Base-by-base conservation (phyloP, 2,797 vertebrate genomes). In the Miichthys miiuy region DNA sequence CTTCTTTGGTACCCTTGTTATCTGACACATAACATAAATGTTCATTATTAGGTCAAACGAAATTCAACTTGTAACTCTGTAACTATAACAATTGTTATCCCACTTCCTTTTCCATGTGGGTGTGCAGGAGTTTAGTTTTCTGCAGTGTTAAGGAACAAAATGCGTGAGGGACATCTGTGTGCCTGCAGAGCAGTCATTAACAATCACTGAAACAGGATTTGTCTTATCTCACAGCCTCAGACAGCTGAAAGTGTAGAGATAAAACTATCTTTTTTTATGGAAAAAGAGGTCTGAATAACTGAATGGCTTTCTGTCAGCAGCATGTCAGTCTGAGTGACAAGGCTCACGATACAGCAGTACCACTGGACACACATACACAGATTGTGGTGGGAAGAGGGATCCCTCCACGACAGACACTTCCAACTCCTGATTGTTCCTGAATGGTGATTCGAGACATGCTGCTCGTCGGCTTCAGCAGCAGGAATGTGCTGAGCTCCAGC, bases 401-500 rank as follows among this genome's bases (percentile, higher is more conserved):
- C 81, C 61, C 61, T 79, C 77, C 58, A 58, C 69, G 76, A 76
- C 76, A 68, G 74, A 57, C 52, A 82, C 76, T 85, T 88, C 70
- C 82, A 80, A 56, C 67, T 83, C 81, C 75, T 74, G 65, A 50
- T 77, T 72, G 67, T 68, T 83, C 74, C 62, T 73, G 70, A 58
- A 83, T 77, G 34, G 34, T 38, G 42, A 44, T 44, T 38, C 68
- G 41, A 68, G 79, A 75, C 89, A 81, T 86, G 86, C 79, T 88
- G 89, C 81, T 81, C 67, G 66, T 77, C 62, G 64, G 73, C 90
- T 76, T 9, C 69, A 61, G 71, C 74, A 58, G 52, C 52, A 81
- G 85, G 90, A 93, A 93, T 92, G 83, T 81, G 68, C 56, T 55
- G 58, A 21, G 6, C 12, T 68, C 68, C 68, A 46, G 27, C 51